Percentiles rank a stretch among this genome's conserved stretches.
These are phyloP conservation scores for Odontophorus gujanensis DNA, from an alignment of 2,113 vertebrate species.

Conservation along the genomic window DNA sequence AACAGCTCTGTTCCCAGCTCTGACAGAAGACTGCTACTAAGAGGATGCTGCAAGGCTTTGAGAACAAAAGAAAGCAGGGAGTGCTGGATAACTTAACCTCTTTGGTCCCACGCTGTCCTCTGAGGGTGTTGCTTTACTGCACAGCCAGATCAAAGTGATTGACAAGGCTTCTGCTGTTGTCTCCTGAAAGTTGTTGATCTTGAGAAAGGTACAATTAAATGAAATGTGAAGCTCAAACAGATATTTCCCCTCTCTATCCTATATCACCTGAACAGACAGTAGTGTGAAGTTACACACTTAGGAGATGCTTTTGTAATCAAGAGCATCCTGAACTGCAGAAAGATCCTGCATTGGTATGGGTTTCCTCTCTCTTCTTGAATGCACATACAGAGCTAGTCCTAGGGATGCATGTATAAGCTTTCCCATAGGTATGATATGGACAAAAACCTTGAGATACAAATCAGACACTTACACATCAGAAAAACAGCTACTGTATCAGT, in stretches of 20 bases:
- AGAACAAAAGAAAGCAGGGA: neutral
- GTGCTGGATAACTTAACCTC: neutral
- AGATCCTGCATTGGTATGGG: neutral
- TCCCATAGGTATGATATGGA: neutral
- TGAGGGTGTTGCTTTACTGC: neutral
- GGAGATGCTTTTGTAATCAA: slow-evolving; percentile 13
- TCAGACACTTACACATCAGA: neutral
- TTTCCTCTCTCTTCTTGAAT: neutral
- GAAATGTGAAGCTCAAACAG: slow-evolving; percentile 57
- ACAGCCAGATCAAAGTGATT: neutral
- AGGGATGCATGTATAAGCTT: neutral
- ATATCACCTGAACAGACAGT: neutral
- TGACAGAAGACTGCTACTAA: neutral
- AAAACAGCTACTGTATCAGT: neutral
- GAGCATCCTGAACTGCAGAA: neutral
- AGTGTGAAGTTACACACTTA: slow-evolving; percentile 52
- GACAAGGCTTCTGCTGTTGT: slow-evolving; percentile 17
- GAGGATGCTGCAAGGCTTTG: neutral
- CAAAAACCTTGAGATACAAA: neutral
- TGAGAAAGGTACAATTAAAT: slow-evolving; percentile 27
- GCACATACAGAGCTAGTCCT: neutral
- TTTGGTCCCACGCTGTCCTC: rapidly evolving
- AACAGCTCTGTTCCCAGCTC: neutral
- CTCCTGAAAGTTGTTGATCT: slow-evolving; percentile 27
- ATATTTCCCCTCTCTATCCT: neutral